Evolutionary conservation across 2,888 invertebrate species (phyloP), one percentile per base, ranked within the genome.

Genomic region (Amphiduros pacificus): DNA sequence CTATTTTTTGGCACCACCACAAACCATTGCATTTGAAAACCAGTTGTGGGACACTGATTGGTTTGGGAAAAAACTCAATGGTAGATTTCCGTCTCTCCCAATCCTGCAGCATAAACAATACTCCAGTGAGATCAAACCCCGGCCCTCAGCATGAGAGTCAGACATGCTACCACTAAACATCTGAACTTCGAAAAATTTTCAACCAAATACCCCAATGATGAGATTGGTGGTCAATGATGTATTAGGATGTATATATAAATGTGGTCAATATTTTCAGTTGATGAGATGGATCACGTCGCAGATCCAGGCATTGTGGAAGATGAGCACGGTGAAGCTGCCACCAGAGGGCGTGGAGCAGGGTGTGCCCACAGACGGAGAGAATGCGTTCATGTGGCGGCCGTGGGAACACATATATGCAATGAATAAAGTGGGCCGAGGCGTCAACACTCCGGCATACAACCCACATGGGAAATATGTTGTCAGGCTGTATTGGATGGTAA

Each of bases 361-460:
- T 44, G 61, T 66, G 20, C 69, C 71, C 0, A 59, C 66, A 14
- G 76, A 77, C 40, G 72, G 65, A 2, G 64, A 73, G 28, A 59
- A 56, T 27, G 62, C 68, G 14, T 75, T 77, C 68, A 71, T 69
- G 3, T 83, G 81, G 82, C 66, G 74, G 55, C 82, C 82, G 4
- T 82, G 82, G 82, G 82, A 82, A 67, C 83, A 83, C 69, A 82
- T 83, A 61, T 82, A 80, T 63, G 73, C 82, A 20, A 72, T 81
- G 41, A 78, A 74, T 62, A 81, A 81, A 64, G 77, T 77, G 29
- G 77, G 74, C 50, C 80, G 78, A 61, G 79, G 76, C 6, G 77
- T 79, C 3, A 78, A 77, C 66, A 67, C 78, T 26, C 81, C 82
- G 0, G 70, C 73, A 22, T 82, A 78, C 65, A 83, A 83, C 68